Conservation (phyloP, 2,888 invertebrate genomes). For the Vandiemenella viatica region DNA sequence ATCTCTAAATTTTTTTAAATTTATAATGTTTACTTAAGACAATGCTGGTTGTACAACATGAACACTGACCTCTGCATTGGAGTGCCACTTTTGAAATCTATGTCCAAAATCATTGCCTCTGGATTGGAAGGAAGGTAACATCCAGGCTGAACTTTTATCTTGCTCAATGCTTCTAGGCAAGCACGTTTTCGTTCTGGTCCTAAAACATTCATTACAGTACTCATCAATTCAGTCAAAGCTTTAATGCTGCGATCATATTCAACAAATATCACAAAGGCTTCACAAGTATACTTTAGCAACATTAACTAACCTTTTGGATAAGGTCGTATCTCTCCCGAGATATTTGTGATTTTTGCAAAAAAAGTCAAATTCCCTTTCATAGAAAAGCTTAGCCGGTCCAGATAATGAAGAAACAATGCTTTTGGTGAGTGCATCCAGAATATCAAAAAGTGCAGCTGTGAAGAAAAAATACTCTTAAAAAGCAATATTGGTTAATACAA, state of each 20-base stretch:
- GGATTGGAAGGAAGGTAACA: constrained; percentile 98
- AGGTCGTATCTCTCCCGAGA: constrained; percentile 88
- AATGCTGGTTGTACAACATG: not conserved
- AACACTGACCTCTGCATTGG: constrained; percentile 81
- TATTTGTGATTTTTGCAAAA: constrained; percentile 92
- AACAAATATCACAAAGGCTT: not conserved
- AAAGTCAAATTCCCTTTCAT: constrained; percentile 94
- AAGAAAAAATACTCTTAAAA: constrained; percentile 17
- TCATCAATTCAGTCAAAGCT: not conserved
- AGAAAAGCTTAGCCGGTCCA: constrained; percentile 88
- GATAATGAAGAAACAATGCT: constrained; percentile 71
- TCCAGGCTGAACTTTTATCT: constrained; percentile 79
- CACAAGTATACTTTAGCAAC: not conserved
- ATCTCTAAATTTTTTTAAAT: no score
- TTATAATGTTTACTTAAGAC: no score
- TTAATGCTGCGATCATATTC: not conserved
- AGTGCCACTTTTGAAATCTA: constrained; percentile 90
- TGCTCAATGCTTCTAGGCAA: constrained; percentile 77
- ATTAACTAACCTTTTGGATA: constrained; percentile 50
- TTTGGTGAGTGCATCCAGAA: constrained; percentile 56
- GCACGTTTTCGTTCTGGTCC: constrained; percentile 84
- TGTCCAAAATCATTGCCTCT: constrained; percentile 93
- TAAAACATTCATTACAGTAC: constrained; percentile 8
- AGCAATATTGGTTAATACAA: constrained; percentile 9
- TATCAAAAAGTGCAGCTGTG: constrained; percentile 54